phyloP scores from a whole-genome alignment of 2,113 vertebrate species.

The Prochilodus magdalenae region DNA sequence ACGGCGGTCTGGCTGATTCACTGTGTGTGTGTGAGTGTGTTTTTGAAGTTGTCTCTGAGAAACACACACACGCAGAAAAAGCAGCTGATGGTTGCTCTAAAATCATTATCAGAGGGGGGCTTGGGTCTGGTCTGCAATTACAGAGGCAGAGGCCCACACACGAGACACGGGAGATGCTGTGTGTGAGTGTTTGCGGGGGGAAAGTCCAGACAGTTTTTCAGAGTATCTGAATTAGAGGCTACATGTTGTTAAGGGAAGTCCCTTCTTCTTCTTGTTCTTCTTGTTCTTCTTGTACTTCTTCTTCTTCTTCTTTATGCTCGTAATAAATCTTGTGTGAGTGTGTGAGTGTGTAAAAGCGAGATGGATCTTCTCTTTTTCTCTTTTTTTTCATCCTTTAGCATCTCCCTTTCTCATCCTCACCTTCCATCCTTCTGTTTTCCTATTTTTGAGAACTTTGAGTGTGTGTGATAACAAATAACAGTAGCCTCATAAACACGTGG shows the following conservation, averaged over 20 bases:
- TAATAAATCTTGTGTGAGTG: slow-evolving; percentile 34
- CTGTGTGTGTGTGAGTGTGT: background rate
- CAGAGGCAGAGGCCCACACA: slow-evolving; percentile 10
- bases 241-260: slow-evolving; percentile 46
- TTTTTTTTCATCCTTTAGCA: background rate
- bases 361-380: slow-evolving; percentile 22
- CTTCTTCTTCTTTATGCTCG: slow-evolving; percentile 9
- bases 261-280: slow-evolving; percentile 21
- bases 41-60: background rate
- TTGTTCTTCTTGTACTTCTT: slow-evolving; percentile 4
- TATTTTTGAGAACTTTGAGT: slow-evolving; percentile 5
- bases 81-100: background rate
- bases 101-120: slow-evolving; percentile 28
- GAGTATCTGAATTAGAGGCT: slow-evolving; percentile 48
- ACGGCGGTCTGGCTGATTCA: background rate
- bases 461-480: slow-evolving; percentile 24
- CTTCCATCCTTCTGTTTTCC: background rate
- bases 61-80: background rate
- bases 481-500: too few relatives aligned
- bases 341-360: slow-evolving; percentile 17
- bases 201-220: slow-evolving; percentile 17
- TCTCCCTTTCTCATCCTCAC: slow-evolving; percentile 8
- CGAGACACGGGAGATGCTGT: background rate
- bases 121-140: slow-evolving; percentile 19
- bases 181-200: slow-evolving; percentile 12